Base-by-base conservation (phyloP, 2,888 invertebrate genomes). In the Parnassius glacialis region DNA sequence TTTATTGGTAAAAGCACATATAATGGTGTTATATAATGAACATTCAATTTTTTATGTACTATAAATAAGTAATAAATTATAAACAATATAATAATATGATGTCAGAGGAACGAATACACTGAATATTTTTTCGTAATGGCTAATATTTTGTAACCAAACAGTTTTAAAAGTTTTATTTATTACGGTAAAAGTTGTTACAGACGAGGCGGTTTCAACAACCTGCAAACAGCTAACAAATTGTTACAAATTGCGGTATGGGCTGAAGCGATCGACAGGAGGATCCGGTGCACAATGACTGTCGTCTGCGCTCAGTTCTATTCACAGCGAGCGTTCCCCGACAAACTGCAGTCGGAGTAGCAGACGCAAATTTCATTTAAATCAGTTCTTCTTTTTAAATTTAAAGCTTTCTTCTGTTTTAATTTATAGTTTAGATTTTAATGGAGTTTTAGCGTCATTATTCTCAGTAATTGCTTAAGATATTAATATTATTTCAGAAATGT, bases 141-240 rank as follows among this genome's bases (percentile, higher is more conserved):
- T 34, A 34, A 7, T 34, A 7, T 34, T 34, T 7, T 34, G 0
- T 0, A 45, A 9, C 7, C 3, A 41, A 2, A 54, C 11, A 42
- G 41, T 47, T 53, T 20, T 56, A 57, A 64, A 59, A 52, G 48
- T 41, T 57, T n/a, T 59, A 59, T 60, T 56, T 44, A 50, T 43
- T 43, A 16, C 43, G 53, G 54, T 50, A 43, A 53, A 25, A 53
- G 57, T 50, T 44, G 50, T 61, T 61, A 64, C 13, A 52, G 56
- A 42, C 53, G 51, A 61, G 54, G 61, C 53, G 57, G 45, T 34
- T 34, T 34, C 7, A 42, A 55, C 62, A 42, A 48, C 56, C 48
- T 59, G 44, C 56, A 55, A 57, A 59, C 59, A 58, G 73, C 67
- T 73, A 72, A 76, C 82, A 84, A 83, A 83, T 81, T 81, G 79